A percentile compares a stretch with the other conserved stretches of the same genome.
Evolutionary conservation across 1,140 invertebrate species (phyloP).

Genomic region (Hormaphis cornu): DNA sequence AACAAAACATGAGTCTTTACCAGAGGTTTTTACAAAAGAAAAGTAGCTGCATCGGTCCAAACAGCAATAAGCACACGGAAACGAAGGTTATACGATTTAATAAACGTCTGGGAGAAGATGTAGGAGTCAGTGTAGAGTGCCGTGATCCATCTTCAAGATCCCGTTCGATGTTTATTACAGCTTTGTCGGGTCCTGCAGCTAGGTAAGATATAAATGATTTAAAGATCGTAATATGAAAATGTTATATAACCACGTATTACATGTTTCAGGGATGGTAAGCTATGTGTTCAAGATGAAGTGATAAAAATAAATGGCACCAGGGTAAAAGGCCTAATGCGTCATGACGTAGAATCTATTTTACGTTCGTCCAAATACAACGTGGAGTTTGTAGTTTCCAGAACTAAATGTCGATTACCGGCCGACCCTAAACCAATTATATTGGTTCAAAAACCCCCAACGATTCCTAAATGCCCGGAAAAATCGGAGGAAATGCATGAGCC

Average conservation of each 20-base stretch:
- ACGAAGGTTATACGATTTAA: constrained; percentile 3
- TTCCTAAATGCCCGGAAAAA: constrained; percentile 1
- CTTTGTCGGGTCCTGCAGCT: constrained; percentile 6
- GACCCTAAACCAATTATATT: neutral
- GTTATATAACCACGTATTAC: neutral
- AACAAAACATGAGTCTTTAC: constrained; percentile 25
- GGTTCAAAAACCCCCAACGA: constrained; percentile 17
- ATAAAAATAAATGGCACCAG: constrained; percentile 57
- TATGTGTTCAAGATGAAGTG: constrained; percentile 56
- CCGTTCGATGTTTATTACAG: neutral
- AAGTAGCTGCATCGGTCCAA: neutral
- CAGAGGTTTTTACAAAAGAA: constrained; percentile 28
- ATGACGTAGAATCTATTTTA: constrained; percentile 52
- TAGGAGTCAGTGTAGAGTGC: constrained; percentile 1
- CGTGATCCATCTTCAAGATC: neutral
- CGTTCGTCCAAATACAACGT: constrained; percentile 47
- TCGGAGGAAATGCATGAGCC: constrained; percentile 2
- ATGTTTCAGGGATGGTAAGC: constrained; percentile 48
- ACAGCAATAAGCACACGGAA: neutral
- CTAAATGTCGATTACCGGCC: constrained; percentile 28
- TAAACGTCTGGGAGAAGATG: constrained; percentile 20
- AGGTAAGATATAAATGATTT: neutral
- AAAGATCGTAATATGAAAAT: neutral
- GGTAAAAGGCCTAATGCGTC: constrained; percentile 51
- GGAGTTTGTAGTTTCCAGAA: constrained; percentile 48